Evolutionary conservation across 35 echinoderm and acorn worm genomes (phyloP).

Genomic region (Anneissia japonica): DNA sequence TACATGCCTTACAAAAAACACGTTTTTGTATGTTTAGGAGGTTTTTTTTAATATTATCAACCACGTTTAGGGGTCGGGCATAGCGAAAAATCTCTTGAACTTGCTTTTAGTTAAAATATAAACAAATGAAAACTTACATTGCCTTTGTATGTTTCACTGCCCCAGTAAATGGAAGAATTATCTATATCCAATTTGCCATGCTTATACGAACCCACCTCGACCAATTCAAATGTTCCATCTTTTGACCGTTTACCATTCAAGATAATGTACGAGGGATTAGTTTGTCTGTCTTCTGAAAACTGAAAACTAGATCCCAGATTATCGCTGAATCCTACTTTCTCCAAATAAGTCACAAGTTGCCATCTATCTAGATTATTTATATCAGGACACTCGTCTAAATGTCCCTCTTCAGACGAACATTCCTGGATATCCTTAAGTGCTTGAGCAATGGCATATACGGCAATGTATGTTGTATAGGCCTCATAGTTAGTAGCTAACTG

Average conservation of each 20-base stretch:
- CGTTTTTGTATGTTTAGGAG: no score
- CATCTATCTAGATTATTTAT: constrained; percentile 39
- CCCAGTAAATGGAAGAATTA: no score
- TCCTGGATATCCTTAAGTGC: constrained; percentile 41
- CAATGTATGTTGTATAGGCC: constrained; percentile 50
- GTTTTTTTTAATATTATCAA: no score
- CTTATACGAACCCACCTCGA: neutral
- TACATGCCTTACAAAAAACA: no score
- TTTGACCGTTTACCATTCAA: neutral
- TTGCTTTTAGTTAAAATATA: no score
- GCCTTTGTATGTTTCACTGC: no score
- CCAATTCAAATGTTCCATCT: neutral
- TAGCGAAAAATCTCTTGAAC: no score
- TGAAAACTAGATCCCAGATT: neutral
- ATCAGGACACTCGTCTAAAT: constrained; percentile 36
- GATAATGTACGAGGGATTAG: neutral
- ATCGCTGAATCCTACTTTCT: constrained; percentile 51
- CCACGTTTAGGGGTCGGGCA: no score
- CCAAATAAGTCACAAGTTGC: constrained; percentile 71
- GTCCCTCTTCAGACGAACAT: constrained; percentile 27
- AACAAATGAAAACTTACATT: no score
- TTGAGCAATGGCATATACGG: constrained; percentile 66
- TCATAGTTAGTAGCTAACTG: neutral
- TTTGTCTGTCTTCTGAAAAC: neutral
- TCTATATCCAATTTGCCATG: neutral